A percentile compares a stretch with the other conserved stretches of the same genome.
Conservation (phyloP, 2,113 vertebrate genomes). For the Microcebus tavaratra region DNA sequence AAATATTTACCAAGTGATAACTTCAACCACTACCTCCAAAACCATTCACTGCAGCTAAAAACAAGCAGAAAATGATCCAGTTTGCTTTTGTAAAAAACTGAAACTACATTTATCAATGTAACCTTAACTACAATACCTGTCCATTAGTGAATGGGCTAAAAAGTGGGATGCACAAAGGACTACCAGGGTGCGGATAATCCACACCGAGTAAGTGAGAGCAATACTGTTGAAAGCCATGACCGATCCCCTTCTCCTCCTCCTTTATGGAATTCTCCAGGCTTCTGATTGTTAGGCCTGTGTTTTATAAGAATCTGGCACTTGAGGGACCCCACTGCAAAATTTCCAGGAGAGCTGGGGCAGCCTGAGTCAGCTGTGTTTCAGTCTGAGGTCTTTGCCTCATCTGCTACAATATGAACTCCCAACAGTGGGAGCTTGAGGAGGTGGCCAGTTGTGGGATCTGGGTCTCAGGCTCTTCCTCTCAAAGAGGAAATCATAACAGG, state of each 20-base stretch:
- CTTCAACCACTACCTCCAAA: background rate
- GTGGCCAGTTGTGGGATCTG: background rate
- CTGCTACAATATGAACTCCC: background rate
- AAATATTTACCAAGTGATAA: background rate
- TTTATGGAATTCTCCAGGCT: background rate
- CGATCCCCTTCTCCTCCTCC: background rate
- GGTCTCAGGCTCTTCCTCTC: background rate
- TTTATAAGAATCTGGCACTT: background rate
- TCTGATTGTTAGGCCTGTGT: background rate
- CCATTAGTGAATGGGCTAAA: background rate
- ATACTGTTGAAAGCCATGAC: background rate
- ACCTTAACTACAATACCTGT: background rate
- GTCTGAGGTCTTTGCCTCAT: background rate
- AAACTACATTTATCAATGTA: background rate
- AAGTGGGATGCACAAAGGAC: background rate
- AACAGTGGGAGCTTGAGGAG: background rate
- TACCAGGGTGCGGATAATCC: background rate
- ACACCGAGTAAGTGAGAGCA: background rate
- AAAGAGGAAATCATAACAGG: accelerated
- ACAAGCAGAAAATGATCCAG: background rate
- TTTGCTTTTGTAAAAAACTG: background rate
- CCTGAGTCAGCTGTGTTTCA: background rate
- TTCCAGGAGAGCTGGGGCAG: background rate
- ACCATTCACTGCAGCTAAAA: background rate
- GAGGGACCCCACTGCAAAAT: background rate